phyloP scores from a whole-genome alignment of 2,888 invertebrate genomes.

The Heliconius cydno region DNA sequence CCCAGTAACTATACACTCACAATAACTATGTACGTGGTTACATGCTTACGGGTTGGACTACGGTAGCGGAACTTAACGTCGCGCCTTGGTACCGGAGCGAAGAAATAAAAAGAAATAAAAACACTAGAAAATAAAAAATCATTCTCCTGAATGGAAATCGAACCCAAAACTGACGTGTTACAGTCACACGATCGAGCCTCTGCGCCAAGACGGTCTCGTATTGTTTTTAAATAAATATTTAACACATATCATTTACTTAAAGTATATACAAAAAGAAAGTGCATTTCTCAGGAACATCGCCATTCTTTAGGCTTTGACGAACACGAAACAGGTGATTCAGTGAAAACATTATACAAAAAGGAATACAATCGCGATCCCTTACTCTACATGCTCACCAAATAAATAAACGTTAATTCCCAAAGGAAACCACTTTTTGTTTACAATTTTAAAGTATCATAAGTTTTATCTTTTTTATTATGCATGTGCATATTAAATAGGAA shows the following conservation, averaged over 20 bases:
- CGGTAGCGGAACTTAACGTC: too few relatives aligned
- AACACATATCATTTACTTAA: conserved; percentile 3
- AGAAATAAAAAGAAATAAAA: too few relatives aligned
- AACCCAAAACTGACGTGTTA: too few relatives aligned
- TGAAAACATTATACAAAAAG: conserved; percentile 20
- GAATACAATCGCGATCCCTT: conserved; percentile 22
- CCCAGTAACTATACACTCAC: too few relatives aligned
- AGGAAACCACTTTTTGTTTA: conserved; percentile 5
- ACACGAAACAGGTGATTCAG: conserved; percentile 16
- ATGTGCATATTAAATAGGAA: background rate
- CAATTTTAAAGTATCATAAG: conserved; percentile 8
- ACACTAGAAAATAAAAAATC: too few relatives aligned
- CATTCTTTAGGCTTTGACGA: conserved; percentile 10
- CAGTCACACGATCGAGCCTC: too few relatives aligned
- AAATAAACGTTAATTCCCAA: conserved; percentile 12
- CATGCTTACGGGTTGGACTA: too few relatives aligned
- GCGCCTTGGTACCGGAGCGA: too few relatives aligned
- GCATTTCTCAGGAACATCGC: conserved; percentile 14
- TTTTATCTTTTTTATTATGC: conserved; percentile 3
- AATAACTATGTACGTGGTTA: background rate
- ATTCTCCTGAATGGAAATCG: too few relatives aligned
- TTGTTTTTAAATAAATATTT: background rate
- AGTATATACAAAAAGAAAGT: background rate
- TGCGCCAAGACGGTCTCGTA: too few relatives aligned
- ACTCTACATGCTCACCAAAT: conserved; percentile 11